Evolutionary conservation across 1,140 invertebrate species (phyloP).

Genomic region (Pissodes strobi): DNA sequence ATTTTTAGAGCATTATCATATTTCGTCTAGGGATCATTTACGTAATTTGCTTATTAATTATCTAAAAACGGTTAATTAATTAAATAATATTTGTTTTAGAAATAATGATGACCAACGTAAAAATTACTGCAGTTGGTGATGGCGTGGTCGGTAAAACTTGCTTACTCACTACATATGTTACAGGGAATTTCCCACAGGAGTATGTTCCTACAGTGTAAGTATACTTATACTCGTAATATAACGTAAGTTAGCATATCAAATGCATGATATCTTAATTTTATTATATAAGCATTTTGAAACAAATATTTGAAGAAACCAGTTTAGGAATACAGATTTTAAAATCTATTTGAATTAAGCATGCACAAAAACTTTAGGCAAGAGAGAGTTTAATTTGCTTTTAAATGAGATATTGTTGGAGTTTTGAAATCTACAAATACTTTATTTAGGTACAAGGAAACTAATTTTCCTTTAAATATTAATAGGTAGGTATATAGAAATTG

Average conservation of each 20-base stretch:
- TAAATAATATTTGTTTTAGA: constrained; percentile 1
- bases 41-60: too few species aligned
- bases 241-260: not conserved
- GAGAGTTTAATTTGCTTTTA: not conserved
- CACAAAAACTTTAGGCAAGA: not conserved
- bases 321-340: not conserved
- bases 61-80: not conserved
- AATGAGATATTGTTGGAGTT: too few species aligned
- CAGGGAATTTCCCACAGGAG: constrained; percentile 82
- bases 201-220: constrained; percentile 90
- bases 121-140: constrained; percentile 55
- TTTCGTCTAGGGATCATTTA: too few species aligned
- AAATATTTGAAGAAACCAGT: not conserved
- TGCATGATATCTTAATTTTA: not conserved
- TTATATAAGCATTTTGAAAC: not conserved
- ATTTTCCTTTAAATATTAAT: too few species aligned
- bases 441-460: too few species aligned
- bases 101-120: constrained; percentile 39
- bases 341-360: not conserved
- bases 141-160: too few species aligned
- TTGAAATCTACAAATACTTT: too few species aligned
- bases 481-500: too few species aligned
- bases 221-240: constrained; percentile 17
- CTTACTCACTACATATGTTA: too few species aligned
- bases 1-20: too few species aligned